Evolutionary conservation across 2,797 vertebrate species (phyloP).

Genomic region (Ptychobarbus kaznakovi): DNA sequence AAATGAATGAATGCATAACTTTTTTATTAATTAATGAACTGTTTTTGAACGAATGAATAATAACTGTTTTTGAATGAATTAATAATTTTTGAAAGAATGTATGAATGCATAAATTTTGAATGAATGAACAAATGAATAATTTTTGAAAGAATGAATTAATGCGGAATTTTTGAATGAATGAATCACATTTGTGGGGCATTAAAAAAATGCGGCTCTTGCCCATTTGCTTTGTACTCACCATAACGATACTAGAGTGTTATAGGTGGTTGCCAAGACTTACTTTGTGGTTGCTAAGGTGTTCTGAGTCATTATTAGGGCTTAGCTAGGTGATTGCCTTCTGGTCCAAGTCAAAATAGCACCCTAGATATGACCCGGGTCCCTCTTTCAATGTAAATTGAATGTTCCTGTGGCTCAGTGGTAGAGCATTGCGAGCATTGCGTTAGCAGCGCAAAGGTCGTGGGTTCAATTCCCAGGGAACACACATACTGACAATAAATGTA

Average conservation of each 20-base stretch:
- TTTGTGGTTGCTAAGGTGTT: neutral
- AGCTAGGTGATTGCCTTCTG: neutral
- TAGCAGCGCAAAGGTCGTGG: no score
- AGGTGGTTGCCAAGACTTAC: neutral
- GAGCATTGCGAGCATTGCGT: no score
- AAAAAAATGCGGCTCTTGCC: neutral
- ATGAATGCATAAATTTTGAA: neutral
- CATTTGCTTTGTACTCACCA: neutral
- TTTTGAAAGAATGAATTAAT: neutral
- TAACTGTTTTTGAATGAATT: neutral
- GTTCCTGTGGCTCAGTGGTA: no score
- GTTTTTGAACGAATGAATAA: neutral
- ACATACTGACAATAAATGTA: no score
- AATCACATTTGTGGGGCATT: neutral
- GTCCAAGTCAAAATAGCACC: neutral
- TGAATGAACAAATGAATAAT: neutral
- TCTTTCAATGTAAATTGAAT: neutral
- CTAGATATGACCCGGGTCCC: neutral
- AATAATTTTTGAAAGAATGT: neutral
- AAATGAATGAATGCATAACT: neutral
- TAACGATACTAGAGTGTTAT: neutral
- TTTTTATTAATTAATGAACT: neutral
- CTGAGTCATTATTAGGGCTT: neutral
- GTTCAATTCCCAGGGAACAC: no score
- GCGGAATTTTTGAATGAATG: neutral